Evolutionary conservation across 2,113 vertebrate species (phyloP), one percentile per base, ranked within the genome.

Genomic region (Axis porcinus): DNA sequence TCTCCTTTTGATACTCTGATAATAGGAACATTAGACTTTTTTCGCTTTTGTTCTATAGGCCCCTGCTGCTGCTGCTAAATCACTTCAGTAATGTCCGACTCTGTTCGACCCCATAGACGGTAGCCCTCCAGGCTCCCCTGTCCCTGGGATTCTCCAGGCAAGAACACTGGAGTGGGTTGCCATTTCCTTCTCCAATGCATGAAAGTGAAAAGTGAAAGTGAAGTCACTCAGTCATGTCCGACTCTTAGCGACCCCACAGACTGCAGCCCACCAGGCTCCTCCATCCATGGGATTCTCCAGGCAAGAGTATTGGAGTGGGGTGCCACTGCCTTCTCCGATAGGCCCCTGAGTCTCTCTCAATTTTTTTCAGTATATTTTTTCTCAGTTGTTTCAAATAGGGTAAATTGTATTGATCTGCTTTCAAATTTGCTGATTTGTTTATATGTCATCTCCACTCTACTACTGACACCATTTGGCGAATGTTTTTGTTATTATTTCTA

Each of bases 31-130:
- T 4, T 57, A 40, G 11, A 12, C 40, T 78, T 81, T 86, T 95
- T 25, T 12, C 5, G 2, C 45, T 81, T 52, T 47, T 83, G 55
- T 58, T 54, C 28, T 8, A 43, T 11, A 76, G 17, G 7, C 5
- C 6, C 60, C 57, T 58, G 57, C 21, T 58, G 55, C 21, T 57
- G 60, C 62, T 64, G 30, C 30, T 64, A 17, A 64, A 30, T n/a
- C 1, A 0, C 30, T 64, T 67, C 7, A 67, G 62, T 67, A 0
- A 3, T 67, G 16, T n/a, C 33, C 1, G 0, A 9, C 33, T 64
- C 33, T 67, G 33, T n/a, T 16, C 0, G 33, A 67, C 16, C 16
- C 62, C 62, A 67, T 0, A n/a, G 33, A 67, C 3, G 0, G 62
- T 16, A 64, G 7, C 62, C 62, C 16, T 9, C 1, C 16, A 67